Base-by-base conservation (phyloP, 2,113 vertebrate genomes). In the Thomomys bottae region DNA sequence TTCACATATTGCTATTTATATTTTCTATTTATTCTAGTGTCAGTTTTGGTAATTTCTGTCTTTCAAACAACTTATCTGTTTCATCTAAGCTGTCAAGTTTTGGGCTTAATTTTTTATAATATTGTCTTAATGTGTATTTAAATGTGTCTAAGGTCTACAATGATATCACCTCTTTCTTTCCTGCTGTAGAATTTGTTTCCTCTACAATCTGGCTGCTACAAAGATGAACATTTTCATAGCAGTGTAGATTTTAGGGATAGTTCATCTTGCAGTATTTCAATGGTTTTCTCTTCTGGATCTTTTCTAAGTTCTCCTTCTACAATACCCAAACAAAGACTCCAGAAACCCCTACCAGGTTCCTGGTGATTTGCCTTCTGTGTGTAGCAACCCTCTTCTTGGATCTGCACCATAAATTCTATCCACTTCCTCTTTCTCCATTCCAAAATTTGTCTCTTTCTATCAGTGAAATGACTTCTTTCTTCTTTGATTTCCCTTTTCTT, bases 1-100 rank as follows among this genome's bases (percentile, higher is more conserved):
- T 57, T 80, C 75, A 93, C 59, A 85, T 91, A 80, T 57, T 80
- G 28, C 86, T 93, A 78, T 94, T 88, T 91, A 83, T 95, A 89
- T 78, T 76, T 91, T 90, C 76, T 86, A 59, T 79, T 91, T 92
- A 83, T 86, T 72, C n/a, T 88, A 86, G 32, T 73, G 23, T 90
- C 67, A 88, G 67, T 68, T 96, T 88, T 57, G 12, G 49, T 86
- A 40, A 92, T 88, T 80, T 96, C 23, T 92, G 20, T 83, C 76
- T 93, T 90, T 93, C 49, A 80, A 84, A 86, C 38, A 68, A 67
- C 30, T 78, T 87, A 54, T 63, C 30, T 54, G 20, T 57, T 92
- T 88, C 71, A 72, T 89, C 36, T 79, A 83, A 84, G 14, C 70
- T 90, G 67, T 72, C 80, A 88, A 76, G 26, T 90, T 88, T 45